These are phyloP conservation scores for Entelurus aequoreus DNA, from an alignment of 2,113 vertebrate genomes.

Conservation along the genomic window DNA sequence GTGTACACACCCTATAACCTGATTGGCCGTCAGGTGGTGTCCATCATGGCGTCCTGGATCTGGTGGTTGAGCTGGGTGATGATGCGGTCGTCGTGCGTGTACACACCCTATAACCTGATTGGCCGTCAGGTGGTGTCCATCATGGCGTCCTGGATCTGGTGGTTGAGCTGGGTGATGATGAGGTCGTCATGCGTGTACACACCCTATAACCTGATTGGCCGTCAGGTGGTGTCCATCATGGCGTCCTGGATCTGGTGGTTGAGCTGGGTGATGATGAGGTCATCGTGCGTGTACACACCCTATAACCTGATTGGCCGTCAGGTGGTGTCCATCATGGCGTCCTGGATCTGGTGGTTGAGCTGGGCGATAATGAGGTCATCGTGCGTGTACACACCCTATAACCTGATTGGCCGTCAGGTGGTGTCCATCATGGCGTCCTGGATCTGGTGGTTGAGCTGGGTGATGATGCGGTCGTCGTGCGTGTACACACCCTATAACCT, in stretches of 20 bases:
- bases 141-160: constrained; percentile 86
- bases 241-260: constrained; percentile 86
- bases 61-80: too few relatives aligned
- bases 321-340: constrained; percentile 70
- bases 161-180: constrained; percentile 88
- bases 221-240: constrained; percentile 61
- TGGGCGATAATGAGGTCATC: too few relatives aligned
- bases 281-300: constrained; percentile 89
- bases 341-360: constrained; percentile 88
- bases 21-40: constrained; percentile 39
- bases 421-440: constrained; percentile 76
- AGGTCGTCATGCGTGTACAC: constrained; percentile 90
- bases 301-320: background rate
- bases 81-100: constrained; percentile 90
- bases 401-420: constrained; percentile 15
- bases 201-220: constrained; percentile 49
- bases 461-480: constrained; percentile 87
- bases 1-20: constrained; percentile 79
- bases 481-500: constrained; percentile 79
- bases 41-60: constrained; percentile 81
- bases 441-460: constrained; percentile 89
- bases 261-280: too few relatives aligned
- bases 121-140: constrained; percentile 42
- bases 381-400: constrained; percentile 84
- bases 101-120: constrained; percentile 71